Percentiles rank a stretch among this genome's conserved stretches.
phyloP scores from a whole-genome alignment of 2,888 invertebrate species.

The Zaprionus lineosus region DNA sequence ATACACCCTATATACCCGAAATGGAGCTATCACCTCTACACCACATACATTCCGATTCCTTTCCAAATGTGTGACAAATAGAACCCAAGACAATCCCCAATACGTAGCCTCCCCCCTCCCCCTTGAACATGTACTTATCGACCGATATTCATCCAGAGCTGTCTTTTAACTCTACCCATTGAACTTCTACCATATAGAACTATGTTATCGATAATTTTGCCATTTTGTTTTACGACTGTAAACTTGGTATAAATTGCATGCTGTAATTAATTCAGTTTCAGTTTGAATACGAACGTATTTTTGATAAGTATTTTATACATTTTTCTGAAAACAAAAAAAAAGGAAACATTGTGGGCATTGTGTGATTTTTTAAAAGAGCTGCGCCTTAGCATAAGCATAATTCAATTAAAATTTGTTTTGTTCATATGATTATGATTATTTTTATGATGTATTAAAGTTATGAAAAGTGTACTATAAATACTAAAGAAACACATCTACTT shows the following conservation, averaged over 20 bases:
- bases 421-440: constrained; percentile 74
- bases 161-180: constrained; percentile 15
- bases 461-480: constrained; percentile 70
- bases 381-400: constrained; percentile 55
- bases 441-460: constrained; percentile 76
- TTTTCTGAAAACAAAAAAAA: constrained; percentile 45
- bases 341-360: constrained; percentile 51
- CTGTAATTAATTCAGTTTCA: constrained; percentile 46
- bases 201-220: constrained; percentile 47
- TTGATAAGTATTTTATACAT: constrained; percentile 71
- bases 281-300: constrained; percentile 52
- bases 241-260: constrained; percentile 59
- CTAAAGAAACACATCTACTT: constrained; percentile 39
- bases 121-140: constrained; percentile 51
- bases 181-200: neutral
- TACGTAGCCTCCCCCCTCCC: constrained; percentile 5
- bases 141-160: constrained; percentile 22
- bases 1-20: no score
- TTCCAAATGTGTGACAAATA: constrained; percentile 48
- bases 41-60: constrained; percentile 58
- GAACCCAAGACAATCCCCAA: constrained; percentile 62
- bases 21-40: constrained; percentile 4
- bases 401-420: constrained; percentile 72
- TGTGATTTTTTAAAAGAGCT: constrained; percentile 70
- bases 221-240: constrained; percentile 50